phyloP scores from a whole-genome alignment of 2,113 vertebrate genomes.

The Podarcis cretensis region DNA sequence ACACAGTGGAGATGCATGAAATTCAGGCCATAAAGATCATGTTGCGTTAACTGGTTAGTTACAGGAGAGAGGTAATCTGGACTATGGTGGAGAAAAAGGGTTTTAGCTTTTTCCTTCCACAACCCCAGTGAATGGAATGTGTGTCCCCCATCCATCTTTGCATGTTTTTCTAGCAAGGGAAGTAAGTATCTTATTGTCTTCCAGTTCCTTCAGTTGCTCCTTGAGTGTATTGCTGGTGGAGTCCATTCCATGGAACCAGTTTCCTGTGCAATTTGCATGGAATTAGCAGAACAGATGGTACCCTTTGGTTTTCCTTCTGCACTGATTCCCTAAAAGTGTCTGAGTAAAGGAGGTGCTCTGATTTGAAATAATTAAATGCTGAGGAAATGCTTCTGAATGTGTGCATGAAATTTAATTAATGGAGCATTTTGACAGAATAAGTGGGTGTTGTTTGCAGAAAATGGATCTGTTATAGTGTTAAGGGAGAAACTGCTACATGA shows the following conservation, averaged over 20 bases:
- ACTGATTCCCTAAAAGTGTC: neutral
- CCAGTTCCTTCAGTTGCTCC: no score
- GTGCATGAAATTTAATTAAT: neutral
- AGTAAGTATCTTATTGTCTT: no score
- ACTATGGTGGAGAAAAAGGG: no score
- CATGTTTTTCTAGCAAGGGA: no score
- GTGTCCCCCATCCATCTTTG: no score
- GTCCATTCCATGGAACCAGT: neutral
- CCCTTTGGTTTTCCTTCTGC: neutral
- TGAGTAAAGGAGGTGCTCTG: neutral
- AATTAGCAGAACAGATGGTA: neutral
- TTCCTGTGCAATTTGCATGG: neutral
- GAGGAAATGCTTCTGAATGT: constrained; percentile 1
- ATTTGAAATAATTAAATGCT: neutral
- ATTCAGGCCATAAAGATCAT: neutral
- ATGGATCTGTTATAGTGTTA: neutral
- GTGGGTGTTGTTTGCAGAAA: neutral
- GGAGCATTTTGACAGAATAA: neutral
- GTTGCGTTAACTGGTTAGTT: neutral
- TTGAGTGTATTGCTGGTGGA: neutral
- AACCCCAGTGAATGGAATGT: no score
- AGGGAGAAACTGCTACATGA: neutral
- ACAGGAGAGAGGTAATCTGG: neutral
- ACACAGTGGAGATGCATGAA: neutral
- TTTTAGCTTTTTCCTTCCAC: neutral